A percentile compares a stretch with the other conserved stretches of the same genome.
Conservation (phyloP, 2,113 vertebrate species). For the Scomber scombrus region DNA sequence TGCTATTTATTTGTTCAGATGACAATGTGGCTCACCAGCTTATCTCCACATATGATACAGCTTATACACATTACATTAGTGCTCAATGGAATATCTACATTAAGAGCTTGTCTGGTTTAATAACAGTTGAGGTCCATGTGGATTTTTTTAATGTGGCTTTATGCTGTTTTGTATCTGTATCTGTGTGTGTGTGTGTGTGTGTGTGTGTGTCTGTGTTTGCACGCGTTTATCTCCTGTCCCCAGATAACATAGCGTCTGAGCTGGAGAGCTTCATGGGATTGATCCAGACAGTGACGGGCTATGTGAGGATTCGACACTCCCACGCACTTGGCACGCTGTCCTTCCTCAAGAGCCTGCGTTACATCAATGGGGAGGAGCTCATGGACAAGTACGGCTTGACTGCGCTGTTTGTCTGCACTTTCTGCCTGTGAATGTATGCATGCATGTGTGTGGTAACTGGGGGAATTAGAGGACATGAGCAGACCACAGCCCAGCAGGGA, state of each 20-base stretch:
- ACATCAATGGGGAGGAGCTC: slow-evolving; percentile 94
- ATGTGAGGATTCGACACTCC: slow-evolving; percentile 96
- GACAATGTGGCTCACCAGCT: slow-evolving; percentile 32
- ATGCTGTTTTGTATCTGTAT: background rate
- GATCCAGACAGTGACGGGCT: slow-evolving; percentile 96
- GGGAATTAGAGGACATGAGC: slow-evolving; percentile 29
- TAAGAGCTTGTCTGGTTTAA: slow-evolving; percentile 8
- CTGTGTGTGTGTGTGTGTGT: slow-evolving; percentile 20
- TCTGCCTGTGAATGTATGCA: slow-evolving; percentile 12
- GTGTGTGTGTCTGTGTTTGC: slow-evolving; percentile 24
- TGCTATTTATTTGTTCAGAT: slow-evolving; percentile 49
- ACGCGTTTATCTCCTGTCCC: slow-evolving; percentile 43
- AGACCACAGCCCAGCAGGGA: slow-evolving; percentile 21
- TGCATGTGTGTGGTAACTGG: background rate
- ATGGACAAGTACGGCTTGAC: slow-evolving; percentile 88
- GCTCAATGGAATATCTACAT: slow-evolving; percentile 22
- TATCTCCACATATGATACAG: slow-evolving; percentile 51
- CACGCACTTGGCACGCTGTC: slow-evolving; percentile 94
- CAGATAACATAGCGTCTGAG: slow-evolving; percentile 97
- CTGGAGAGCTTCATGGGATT: slow-evolving; percentile 98
- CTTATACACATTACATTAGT: background rate
- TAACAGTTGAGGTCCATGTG: slow-evolving; percentile 9
- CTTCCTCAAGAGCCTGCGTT: slow-evolving; percentile 94
- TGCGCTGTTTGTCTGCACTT: slow-evolving; percentile 27
- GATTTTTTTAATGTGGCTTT: slow-evolving; percentile 9